Evolutionary conservation across 2,888 invertebrate genomes (phyloP).

Genomic region (Deroplatys truncata): DNA sequence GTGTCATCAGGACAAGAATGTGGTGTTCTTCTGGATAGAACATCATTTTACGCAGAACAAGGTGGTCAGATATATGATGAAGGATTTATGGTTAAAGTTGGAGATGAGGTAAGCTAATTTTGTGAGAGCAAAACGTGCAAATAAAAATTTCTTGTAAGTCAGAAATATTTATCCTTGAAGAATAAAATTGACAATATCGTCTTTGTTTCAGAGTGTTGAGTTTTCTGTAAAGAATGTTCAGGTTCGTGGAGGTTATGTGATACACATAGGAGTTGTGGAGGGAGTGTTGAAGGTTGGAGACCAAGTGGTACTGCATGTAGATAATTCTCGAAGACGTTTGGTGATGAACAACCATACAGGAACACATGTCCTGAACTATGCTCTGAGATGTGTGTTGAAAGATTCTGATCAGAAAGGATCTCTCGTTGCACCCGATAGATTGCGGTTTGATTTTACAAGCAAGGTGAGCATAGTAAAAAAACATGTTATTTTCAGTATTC

Average conservation of each 20-base stretch:
- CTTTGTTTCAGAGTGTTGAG: constrained; percentile 61
- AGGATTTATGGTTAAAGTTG: constrained; percentile 79
- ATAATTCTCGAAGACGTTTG: constrained; percentile 75
- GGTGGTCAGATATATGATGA: constrained; percentile 98
- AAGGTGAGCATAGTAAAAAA: constrained; percentile 52
- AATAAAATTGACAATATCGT: background rate
- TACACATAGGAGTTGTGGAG: constrained; percentile 89
- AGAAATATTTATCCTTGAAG: background rate
- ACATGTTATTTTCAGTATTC: no score
- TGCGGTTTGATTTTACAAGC: constrained; percentile 96
- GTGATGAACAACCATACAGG: constrained; percentile 99
- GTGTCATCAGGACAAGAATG: constrained; percentile 83
- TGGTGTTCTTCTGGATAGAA: constrained; percentile 85
- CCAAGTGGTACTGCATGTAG: constrained; percentile 73
- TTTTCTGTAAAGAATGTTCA: constrained; percentile 90
- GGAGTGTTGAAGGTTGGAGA: constrained; percentile 78
- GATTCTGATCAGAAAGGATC: constrained; percentile 96
- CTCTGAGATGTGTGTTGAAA: constrained; percentile 81
- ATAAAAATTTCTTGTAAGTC: background rate
- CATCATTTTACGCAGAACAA: constrained; percentile 97
- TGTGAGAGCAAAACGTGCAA: background rate
- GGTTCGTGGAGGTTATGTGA: constrained; percentile 91
- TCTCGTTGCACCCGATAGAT: constrained; percentile 91
- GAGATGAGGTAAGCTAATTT: constrained; percentile 59
- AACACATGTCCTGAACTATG: constrained; percentile 95